Evolutionary conservation across 1,140 invertebrate genomes (phyloP), one percentile per base, ranked within the genome.

Genomic region (Hycleus cichorii): DNA sequence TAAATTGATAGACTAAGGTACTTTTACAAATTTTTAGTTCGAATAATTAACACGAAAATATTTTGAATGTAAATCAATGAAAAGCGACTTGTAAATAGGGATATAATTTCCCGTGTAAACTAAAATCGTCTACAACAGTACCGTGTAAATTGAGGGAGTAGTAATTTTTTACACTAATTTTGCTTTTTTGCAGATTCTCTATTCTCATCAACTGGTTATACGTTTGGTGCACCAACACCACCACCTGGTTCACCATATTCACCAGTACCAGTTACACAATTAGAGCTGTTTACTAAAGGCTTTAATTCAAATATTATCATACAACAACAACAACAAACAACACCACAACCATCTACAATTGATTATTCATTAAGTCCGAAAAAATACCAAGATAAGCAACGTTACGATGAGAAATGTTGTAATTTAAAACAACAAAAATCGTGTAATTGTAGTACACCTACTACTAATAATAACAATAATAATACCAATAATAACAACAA

Each of bases 211-310:
- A 74, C 77, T 24, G 78, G 79, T 32, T 82, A 81, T 72, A 81
- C 81, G 54, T 83, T 84, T 73, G 82, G 83, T 25, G 81, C 82
- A 66, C 82, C 82, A 50, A 84, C 83, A 32, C 83, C 83, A 55
- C 83, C 83, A 24, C 81, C 82, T 3, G 81, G 83, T 47, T 83
- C 83, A n/a, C 82, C 83, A 8, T 85, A 85, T 71, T 84, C 83
- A 49, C 83, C 83, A n/a, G 78, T 84, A 56, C 78, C 78, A 11
- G 76, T 80, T 51, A 42, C 78, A 38, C 83, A 84, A 70, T 75
- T 84, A 51, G 83, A 85, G 63, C 72, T 84, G 49, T 71, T 84
- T 45, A 74, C 79, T 26, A 80, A 80, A 67, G 69, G 73, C 32
- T 69, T 71, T 55, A 71, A 69, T 47, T 69, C 67, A 4, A 69